These are phyloP conservation scores for Brachionus rotundiformis DNA, from an alignment of 1,140 invertebrate genomes.

Conservation along the genomic window DNA sequence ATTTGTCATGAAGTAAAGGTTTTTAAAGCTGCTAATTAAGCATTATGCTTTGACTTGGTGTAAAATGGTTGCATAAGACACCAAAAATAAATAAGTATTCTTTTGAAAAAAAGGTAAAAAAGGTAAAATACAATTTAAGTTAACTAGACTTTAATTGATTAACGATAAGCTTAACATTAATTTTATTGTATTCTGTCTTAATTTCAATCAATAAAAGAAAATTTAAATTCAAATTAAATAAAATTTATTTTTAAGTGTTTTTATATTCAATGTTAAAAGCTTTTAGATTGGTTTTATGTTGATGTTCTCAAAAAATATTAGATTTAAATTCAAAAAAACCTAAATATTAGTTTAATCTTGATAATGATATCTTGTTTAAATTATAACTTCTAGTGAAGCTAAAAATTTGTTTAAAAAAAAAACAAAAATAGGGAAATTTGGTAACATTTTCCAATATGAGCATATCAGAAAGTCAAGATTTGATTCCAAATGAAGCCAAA, in stretches of 20 bases:
- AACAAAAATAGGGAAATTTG: no score
- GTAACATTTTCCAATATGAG: neutral
- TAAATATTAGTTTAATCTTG: slow-evolving; percentile 2
- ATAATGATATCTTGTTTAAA: slow-evolving; percentile 9
- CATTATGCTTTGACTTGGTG: neutral
- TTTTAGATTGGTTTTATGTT: slow-evolving; percentile 6
- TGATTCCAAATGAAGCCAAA: neutral
- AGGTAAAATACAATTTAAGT: neutral
- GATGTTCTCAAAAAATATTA: slow-evolving; percentile 1
- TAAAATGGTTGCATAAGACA: neutral
- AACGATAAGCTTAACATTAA: neutral
- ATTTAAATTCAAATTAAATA: neutral
- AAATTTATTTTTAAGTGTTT: neutral
- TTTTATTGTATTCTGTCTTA: neutral
- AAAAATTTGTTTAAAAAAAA: neutral
- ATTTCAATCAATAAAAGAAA: neutral
- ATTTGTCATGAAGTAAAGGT: neutral
- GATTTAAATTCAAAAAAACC: neutral
- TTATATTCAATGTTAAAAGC: neutral
- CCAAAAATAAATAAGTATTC: no score
- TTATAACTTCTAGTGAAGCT: neutral
- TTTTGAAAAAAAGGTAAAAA: no score
- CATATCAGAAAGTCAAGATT: neutral
- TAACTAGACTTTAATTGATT: neutral
- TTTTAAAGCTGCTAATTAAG: neutral